Evolutionary conservation across 2,888 invertebrate genomes (phyloP).

Genomic region (Lithophane socia): DNA sequence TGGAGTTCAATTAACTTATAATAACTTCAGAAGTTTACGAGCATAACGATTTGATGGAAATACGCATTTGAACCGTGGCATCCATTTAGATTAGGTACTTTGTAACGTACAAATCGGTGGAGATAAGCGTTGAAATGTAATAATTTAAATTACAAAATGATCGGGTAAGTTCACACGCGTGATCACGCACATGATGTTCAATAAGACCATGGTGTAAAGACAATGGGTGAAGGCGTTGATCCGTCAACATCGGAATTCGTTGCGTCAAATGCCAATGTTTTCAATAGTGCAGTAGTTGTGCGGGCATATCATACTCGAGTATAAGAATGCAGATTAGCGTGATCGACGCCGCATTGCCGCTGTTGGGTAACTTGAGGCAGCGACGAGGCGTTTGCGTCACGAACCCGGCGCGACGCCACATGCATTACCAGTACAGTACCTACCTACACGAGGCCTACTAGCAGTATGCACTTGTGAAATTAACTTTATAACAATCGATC

Average conservation of each 20-base stretch:
- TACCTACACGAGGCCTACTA: slow-evolving; percentile 65
- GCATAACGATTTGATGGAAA: slow-evolving; percentile 60
- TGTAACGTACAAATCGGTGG: slow-evolving; percentile 48
- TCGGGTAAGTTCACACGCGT: slow-evolving; percentile 40
- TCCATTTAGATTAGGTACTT: slow-evolving; percentile 59
- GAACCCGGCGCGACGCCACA: slow-evolving; percentile 51
- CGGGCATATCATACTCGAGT: slow-evolving; percentile 37
- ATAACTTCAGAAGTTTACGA: slow-evolving; percentile 66
- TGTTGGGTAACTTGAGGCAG: slow-evolving; percentile 77
- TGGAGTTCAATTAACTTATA: slow-evolving; percentile 72
- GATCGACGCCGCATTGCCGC: slow-evolving; percentile 82
- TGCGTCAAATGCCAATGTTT: slow-evolving; percentile 48
- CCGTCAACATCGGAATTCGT: slow-evolving; percentile 52
- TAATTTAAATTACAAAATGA: slow-evolving; percentile 56
- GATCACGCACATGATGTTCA: slow-evolving; percentile 44
- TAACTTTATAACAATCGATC: slow-evolving; percentile 70
- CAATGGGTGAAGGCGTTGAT: slow-evolving; percentile 37
- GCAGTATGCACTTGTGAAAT: slow-evolving; percentile 74
- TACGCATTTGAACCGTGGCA: slow-evolving; percentile 55
- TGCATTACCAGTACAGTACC: slow-evolving; percentile 59
- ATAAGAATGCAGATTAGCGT: slow-evolving; percentile 82
- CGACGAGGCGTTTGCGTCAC: slow-evolving; percentile 72
- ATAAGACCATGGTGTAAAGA: slow-evolving; percentile 30
- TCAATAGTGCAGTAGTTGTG: slow-evolving; percentile 43
- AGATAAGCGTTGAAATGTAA: slow-evolving; percentile 50